These are phyloP conservation scores for Anoura caudifer DNA, from an alignment of 2,113 vertebrate genomes.

Conservation along the genomic window DNA sequence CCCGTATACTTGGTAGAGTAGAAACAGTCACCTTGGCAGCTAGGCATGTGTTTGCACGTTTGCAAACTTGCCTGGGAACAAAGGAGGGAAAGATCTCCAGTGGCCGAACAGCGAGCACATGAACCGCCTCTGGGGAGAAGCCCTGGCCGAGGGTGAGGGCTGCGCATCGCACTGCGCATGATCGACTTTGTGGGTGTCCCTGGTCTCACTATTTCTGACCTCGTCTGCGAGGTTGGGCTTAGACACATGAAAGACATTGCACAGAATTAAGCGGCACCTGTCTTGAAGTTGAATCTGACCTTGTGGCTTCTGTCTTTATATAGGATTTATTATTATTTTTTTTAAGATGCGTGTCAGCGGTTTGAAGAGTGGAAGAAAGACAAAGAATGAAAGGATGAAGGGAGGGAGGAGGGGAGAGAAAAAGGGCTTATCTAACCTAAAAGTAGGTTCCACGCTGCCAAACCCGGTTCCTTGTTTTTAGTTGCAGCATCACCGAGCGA, in stretches of 20 bases:
- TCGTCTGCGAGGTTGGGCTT: neutral
- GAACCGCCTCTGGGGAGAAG: neutral
- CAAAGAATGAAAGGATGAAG: neutral
- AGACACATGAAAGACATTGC: neutral
- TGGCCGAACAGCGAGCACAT: neutral
- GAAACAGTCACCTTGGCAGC: neutral
- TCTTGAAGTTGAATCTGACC: neutral
- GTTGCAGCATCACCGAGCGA: neutral
- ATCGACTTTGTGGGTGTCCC: neutral
- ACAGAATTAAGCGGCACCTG: neutral
- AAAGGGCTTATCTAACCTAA: neutral
- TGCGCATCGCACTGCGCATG: neutral
- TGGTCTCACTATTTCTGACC: neutral
- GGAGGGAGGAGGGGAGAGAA: neutral
- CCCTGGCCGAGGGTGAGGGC: neutral
- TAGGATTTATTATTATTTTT: neutral
- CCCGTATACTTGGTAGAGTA: neutral
- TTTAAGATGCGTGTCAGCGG: neutral
- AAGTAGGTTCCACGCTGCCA: neutral
- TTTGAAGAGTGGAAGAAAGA: neutral
- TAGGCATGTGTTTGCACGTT: neutral
- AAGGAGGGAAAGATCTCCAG: too few relatives aligned
- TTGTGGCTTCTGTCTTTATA: neutral
- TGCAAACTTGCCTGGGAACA: neutral
- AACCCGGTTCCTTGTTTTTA: neutral